Evolutionary conservation across 1,140 invertebrate genomes (phyloP), one percentile per base, ranked within the genome.

Genomic region (Argopecten irradians): DNA sequence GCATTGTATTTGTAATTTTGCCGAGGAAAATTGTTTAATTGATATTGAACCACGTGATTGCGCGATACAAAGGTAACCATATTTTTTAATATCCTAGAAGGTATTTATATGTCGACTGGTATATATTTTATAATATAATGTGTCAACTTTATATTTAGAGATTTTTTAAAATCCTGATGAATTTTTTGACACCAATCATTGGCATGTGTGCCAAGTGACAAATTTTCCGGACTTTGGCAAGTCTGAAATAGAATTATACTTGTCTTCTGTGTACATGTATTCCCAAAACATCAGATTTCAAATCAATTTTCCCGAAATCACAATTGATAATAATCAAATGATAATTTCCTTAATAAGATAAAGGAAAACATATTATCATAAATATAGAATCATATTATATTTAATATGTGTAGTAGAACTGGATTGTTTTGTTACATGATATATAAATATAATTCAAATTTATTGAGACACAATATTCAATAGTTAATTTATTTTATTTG

Each of bases 401-500:
- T 71, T 71, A 28, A 71, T 28, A 71, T 71, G 55, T 71, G 8
- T 28, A 71, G 28, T 71, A 71, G 28, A 28, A 28, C n/a, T n/a
- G n/a, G n/a, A n/a, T n/a, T n/a, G n/a, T n/a, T n/a, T n/a, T n/a
- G n/a, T n/a, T n/a, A n/a, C n/a, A n/a, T n/a, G n/a, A n/a, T n/a
- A n/a, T n/a, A n/a, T n/a, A n/a, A n/a, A n/a, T n/a, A n/a, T n/a
- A 71, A 39, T 39, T 39, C 5, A 39, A 28, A 71, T 71, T n/a
- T 71, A 28, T 71, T 22, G 22, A 71, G 55, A n/a, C n/a, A 22
- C 8, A 28, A 71, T n/a, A n/a, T n/a, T n/a, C n/a, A n/a, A 71
- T n/a, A 71, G 55, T 71, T 71, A n/a, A 71, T 71, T 71, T 71
- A 71, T 71, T 71, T 71, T n/a, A 28, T 71, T 71, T 28, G 55